Percentiles rank a stretch among this genome's conserved stretches.
phyloP scores from a whole-genome alignment of 2,888 invertebrate genomes.

The Aradus depressus region DNA sequence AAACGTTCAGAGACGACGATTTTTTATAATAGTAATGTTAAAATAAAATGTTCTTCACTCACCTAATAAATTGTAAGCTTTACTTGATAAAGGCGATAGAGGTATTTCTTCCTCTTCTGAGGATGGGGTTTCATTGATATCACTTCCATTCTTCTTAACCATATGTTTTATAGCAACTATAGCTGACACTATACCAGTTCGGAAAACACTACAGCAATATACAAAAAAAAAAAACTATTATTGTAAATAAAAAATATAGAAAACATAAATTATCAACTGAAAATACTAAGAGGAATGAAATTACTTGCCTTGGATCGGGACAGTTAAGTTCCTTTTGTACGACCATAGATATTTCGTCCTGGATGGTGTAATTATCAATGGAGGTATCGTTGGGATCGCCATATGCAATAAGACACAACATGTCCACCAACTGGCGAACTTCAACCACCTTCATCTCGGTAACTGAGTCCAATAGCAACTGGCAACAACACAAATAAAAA shows the following conservation, averaged over 20 bases:
- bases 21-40: not conserved
- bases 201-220: constrained; percentile 23
- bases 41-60: constrained; percentile 29
- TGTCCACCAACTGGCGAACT: constrained; percentile 63
- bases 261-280: not conserved
- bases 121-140: constrained; percentile 35
- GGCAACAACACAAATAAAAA: constrained; percentile 33
- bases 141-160: constrained; percentile 38
- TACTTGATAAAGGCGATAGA: constrained; percentile 27
- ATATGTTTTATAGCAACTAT: constrained; percentile 64
- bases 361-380: constrained; percentile 40
- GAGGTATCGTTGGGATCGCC: constrained; percentile 39
- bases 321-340: constrained; percentile 72
- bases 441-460: constrained; percentile 61
- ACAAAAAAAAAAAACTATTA: constrained; percentile 2
- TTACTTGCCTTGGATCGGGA: constrained; percentile 43
- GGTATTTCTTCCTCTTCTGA: constrained; percentile 32
- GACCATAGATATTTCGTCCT: constrained; percentile 73
- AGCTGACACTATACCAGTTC: constrained; percentile 59
- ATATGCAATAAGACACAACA: constrained; percentile 63
- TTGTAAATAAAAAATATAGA: constrained; percentile 9
- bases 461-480: constrained; percentile 61
- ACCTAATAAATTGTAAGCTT: constrained; percentile 31
- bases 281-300: not conserved
- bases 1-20: constrained; percentile 29